phyloP scores from a whole-genome alignment of 2,113 vertebrate genomes.

The Nesogale talazaci region DNA sequence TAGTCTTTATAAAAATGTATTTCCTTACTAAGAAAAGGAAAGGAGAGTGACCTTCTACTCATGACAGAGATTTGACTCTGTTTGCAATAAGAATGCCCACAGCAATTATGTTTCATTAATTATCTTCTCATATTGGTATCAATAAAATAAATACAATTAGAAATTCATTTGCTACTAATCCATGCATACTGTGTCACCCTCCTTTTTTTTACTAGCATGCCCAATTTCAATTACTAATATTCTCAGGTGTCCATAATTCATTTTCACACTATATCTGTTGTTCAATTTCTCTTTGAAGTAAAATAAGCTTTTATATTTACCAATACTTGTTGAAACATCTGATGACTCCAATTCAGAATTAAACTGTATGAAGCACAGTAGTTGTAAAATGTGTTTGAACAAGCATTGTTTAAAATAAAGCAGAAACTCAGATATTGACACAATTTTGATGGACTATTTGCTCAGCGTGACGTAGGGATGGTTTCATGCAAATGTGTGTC shows the following conservation, averaged over 20 bases:
- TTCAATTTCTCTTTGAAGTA: background rate
- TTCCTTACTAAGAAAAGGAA: background rate
- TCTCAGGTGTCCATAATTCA: background rate
- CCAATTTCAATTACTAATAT: conserved; percentile 6
- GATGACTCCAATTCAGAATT: background rate
- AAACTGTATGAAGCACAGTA: background rate
- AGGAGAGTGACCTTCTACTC: background rate
- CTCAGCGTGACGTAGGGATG: background rate
- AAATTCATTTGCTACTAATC: conserved; percentile 43
- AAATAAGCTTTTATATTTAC: background rate
- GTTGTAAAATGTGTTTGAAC: background rate
- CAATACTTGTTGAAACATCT: background rate
- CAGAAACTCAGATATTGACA: background rate
- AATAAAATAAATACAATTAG: conserved; percentile 41
- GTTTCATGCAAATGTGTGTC: background rate
- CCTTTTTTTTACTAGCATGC: conserved; percentile 4
- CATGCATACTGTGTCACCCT: conserved; percentile 6
- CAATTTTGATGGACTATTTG: background rate
- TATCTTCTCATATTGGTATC: background rate
- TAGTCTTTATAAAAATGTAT: background rate
- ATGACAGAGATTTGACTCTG: background rate
- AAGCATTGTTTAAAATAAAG: background rate
- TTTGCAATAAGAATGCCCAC: background rate
- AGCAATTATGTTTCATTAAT: conserved; percentile 32
- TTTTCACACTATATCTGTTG: background rate